Evolutionary conservation across 2,113 vertebrate genomes (phyloP), one percentile per base, ranked within the genome.

Genomic region (zebrafish (Danio rerio)): DNA sequence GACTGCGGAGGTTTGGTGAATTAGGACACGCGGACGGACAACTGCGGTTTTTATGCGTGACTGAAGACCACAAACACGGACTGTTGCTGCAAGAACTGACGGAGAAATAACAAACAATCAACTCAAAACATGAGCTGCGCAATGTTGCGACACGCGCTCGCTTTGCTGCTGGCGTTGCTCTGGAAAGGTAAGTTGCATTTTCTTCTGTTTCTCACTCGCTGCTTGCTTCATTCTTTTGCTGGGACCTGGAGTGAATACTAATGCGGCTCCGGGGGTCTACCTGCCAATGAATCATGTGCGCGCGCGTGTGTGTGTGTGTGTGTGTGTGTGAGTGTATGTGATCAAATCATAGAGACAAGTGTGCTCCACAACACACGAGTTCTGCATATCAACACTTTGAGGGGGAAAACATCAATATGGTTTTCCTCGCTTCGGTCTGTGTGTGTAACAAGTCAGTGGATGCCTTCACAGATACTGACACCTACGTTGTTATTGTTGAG

Each of bases 121-220:
- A 92, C 87, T 90, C 87, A 85, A 92, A 84, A 42, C 89, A 94
- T 94, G 93, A 89, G 90, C 88, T 92, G 90, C 89, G 89, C 87
- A 78, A 85, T 91, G 81, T 81, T 93, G 88, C 86, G 85, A 90
- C 90, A 92, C 90, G 89, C 86, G 84, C 89, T 94, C 63, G 90
- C 70, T 77, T 61, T 93, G 82, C 82, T 94, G 80, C 89, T 94
- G 84, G 89, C 88, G 43, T 84, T 93, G 86, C 83, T 93, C 82
- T 93, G 87, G 65, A 89, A 91, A 89, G 92, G 94, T 94, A 93
- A 94, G 93, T 58, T 72, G 53, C 18, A 40, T 43, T 62, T 63
- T 45, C 21, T 71, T 69, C 80, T 74, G 71, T 43, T 74, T 11
- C 16, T 55, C 84, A 56, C 78, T 81, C 81, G 58, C 74, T 79